A percentile compares a stretch with the other conserved stretches of the same genome.
These are phyloP conservation scores for Liodrosophila aerea DNA, from an alignment of 2,888 invertebrate species.

Conservation along the genomic window DNA sequence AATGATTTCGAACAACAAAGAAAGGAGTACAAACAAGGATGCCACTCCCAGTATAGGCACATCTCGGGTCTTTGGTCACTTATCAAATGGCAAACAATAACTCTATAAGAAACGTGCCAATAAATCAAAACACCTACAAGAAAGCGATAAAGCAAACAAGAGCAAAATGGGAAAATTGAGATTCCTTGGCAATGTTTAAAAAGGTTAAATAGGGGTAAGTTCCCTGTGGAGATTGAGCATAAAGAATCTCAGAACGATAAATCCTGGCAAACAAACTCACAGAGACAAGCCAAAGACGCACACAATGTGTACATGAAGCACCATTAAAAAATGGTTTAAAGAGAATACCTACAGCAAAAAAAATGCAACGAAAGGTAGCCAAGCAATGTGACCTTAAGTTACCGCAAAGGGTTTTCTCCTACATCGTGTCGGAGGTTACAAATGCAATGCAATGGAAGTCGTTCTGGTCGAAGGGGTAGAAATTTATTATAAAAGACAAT, in stretches of 20 bases:
- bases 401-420: slow-evolving; percentile 47
- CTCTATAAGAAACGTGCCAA: slow-evolving; percentile 48
- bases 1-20: slow-evolving; percentile 17
- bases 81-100: slow-evolving; percentile 65
- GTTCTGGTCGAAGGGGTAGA: slow-evolving; percentile 28
- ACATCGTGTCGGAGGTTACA: slow-evolving; percentile 20
- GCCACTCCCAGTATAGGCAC: slow-evolving; percentile 28
- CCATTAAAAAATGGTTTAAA: slow-evolving; percentile 55
- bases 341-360: slow-evolving; percentile 25
- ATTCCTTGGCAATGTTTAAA: slow-evolving; percentile 38
- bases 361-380: slow-evolving; percentile 22
- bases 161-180: slow-evolving; percentile 3
- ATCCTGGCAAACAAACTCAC: slow-evolving; percentile 54
- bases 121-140: slow-evolving; percentile 72
- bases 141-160: slow-evolving; percentile 19
- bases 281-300: too few relatives aligned
- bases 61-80: slow-evolving; percentile 52
- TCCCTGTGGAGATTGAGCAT: slow-evolving; percentile 52
- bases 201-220: slow-evolving; percentile 58
- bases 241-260: slow-evolving; percentile 66
- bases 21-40: slow-evolving; percentile 27
- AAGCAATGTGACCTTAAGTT: slow-evolving; percentile 49
- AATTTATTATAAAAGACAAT: slow-evolving; percentile 11
- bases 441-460: slow-evolving; percentile 51
- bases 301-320: slow-evolving; percentile 47